Base-by-base conservation (phyloP, 2,797 vertebrate genomes). In the Tragelaphus eurycerus region DNA sequence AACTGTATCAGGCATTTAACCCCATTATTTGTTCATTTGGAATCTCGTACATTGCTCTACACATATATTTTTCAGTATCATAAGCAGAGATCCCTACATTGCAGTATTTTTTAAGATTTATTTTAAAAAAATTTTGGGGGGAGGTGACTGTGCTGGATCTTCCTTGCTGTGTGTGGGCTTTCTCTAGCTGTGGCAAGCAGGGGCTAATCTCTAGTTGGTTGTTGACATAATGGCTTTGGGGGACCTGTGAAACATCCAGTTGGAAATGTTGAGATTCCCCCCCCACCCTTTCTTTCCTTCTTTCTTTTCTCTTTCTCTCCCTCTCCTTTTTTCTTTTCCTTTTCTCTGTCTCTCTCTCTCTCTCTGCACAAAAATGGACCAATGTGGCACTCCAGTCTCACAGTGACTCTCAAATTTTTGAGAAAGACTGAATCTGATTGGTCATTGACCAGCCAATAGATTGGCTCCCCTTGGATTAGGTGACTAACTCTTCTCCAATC, bases 351-450 rank as follows among this genome's bases (percentile, higher is more conserved):
- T 76, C 54, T 50, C 79, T 62, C 29, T 93, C 54, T 97, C 79
- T 62, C 29, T 93, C 54, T 97, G 14, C 48, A 86, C 46, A 60
- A 29, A 93, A 79, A 74, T 46, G 86, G 54, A 38, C 31, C 79
- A 78, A 50, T 6, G 3, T 60, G n/a, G 3, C n/a, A 50, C 19
- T 60, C 60, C 29, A 76, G 74, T 16, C 15, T 34, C 55, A 31
- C 29, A 43, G 46, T 12, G 43, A 46, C 7, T 50, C 21, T 85
- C n/a, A 64, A 43, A 46, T 13, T 93, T 86, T 76, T 67, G 4
- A 48, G 43, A 86, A 8, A 46, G 43, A 78, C 64, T 34, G 48
- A 21, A 57, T 90, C 16, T 87, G 59, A 90, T 48, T 83, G 50
- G 82, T 86, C 34, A 67, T 52, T 87, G 46, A 25, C 6, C 48